Percentiles rank a stretch among this genome's conserved stretches.
phyloP scores from a whole-genome alignment of 2,888 invertebrate genomes.

The Andrena haemorrhoa region DNA sequence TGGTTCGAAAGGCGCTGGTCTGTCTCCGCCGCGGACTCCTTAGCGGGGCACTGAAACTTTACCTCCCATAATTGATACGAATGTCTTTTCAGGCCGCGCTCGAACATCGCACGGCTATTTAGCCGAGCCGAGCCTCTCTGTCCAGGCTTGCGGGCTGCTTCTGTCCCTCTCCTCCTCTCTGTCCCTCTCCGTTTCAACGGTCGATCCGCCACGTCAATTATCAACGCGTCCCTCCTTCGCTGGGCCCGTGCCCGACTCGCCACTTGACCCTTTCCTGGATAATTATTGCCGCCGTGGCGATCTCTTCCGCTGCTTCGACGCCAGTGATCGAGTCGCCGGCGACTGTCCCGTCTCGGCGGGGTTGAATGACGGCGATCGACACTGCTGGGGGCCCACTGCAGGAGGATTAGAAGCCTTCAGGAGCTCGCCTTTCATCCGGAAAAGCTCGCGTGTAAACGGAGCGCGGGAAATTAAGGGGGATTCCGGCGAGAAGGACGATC shows the following conservation, averaged over 20 bases:
- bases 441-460: background rate
- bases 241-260: slow-evolving; percentile 15
- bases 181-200: slow-evolving; percentile 8
- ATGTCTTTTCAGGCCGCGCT: slow-evolving; percentile 81
- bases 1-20: slow-evolving; percentile 82
- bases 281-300: slow-evolving; percentile 32
- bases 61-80: slow-evolving; percentile 84
- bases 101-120: slow-evolving; percentile 81
- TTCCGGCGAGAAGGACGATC: slow-evolving; percentile 12
- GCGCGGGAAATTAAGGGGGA: slow-evolving; percentile 24
- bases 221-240: slow-evolving; percentile 64
- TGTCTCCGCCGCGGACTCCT: slow-evolving; percentile 80
- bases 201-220: slow-evolving; percentile 78
- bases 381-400: too few species aligned
- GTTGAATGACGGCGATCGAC: too few species aligned
- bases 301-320: background rate
- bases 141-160: slow-evolving; percentile 35
- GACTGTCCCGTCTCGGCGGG: background rate
- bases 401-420: too few species aligned
- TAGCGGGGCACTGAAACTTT: slow-evolving; percentile 80
- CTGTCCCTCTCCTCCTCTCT: background rate
- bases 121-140: slow-evolving; percentile 57
- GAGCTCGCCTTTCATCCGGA: background rate
- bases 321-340: background rate
- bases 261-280: slow-evolving; percentile 45